Evolutionary conservation across 2,113 vertebrate genomes (phyloP), one percentile per base, ranked within the genome.

Genomic region (Sebastes fasciatus): DNA sequence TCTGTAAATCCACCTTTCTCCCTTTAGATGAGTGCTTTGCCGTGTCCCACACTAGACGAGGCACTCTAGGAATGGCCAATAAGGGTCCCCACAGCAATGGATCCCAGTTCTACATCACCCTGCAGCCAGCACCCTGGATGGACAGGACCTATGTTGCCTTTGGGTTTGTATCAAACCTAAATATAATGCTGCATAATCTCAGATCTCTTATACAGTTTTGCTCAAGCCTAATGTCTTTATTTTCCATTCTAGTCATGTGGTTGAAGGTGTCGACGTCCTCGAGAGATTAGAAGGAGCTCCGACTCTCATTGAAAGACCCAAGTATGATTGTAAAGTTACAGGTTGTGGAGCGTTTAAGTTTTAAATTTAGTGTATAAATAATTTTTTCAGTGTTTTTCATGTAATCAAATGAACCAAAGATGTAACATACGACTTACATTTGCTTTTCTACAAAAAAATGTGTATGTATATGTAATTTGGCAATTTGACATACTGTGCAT

Each of bases 21-120:
- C 63, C 43, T 80, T 72, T 84, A 98, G 97, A 97, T 93, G 96
- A 99, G 93, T 96, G 92, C 86, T 98, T 96, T 91, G 93, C 96
- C 1, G 0, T 98, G 51, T 89, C 82, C 76, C 97, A 99, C 88
- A 92, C 90, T 76, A 97, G 95, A 91, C 95, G 96, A 58, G 96
- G 97, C 23, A 87, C 94, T 83, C 93, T 98, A 0, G 93, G 96
- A 77, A 99, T 98, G 97, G 96, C 94, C 85, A 99, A 97, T 91
- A 96, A 95, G 82, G 96, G 97, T 51, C 83, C 75, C n/a, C 97
- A 99, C 76, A 98, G 86, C 83, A 99, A 99, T 0, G 93, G 90
- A 42, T 98, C 95, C 0, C 96, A 99, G 86, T 98, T 99, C 92
- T 98, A 97, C 84, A 96, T 98, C 92, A 98, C 96, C 12, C 90